These are phyloP conservation scores for Panorpa germanica DNA, from an alignment of 2,888 invertebrate genomes.

Conservation along the genomic window DNA sequence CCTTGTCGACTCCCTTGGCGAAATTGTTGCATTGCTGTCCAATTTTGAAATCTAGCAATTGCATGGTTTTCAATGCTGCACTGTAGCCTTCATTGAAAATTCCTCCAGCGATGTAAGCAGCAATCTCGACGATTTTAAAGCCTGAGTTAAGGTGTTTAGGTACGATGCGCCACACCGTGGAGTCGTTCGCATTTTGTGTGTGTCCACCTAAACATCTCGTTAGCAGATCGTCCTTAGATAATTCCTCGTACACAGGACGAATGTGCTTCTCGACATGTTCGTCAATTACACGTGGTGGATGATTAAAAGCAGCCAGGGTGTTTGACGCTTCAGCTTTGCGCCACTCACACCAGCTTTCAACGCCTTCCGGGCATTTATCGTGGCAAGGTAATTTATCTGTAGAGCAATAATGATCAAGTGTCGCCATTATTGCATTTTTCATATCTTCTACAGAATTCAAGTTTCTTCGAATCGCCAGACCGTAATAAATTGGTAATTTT, in stretches of 20 bases:
- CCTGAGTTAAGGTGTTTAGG: slow-evolving; percentile 13
- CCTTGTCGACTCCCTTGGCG: slow-evolving; percentile 4
- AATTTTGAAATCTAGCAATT: slow-evolving; percentile 2
- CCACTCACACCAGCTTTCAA: slow-evolving; percentile 14
- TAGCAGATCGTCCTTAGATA: slow-evolving; percentile 9
- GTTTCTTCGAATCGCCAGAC: slow-evolving; percentile 13
- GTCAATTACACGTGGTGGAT: slow-evolving; percentile 10
- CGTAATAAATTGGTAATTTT: slow-evolving; percentile 14
- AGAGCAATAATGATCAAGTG: slow-evolving; percentile 13
- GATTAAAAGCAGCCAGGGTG: slow-evolving; percentile 7
- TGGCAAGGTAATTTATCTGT: slow-evolving; percentile 14
- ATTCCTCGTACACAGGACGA: slow-evolving; percentile 10
- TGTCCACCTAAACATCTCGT: slow-evolving; percentile 11
- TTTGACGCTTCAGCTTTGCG: slow-evolving; percentile 10
- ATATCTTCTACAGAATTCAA: slow-evolving; percentile 13
- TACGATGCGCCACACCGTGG: slow-evolving; percentile 12
- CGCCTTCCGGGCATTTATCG: slow-evolving; percentile 14
- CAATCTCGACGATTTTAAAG: slow-evolving; percentile 12
- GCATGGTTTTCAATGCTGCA: slow-evolving; percentile 6
- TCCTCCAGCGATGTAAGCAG: slow-evolving; percentile 9
- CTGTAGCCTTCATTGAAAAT: slow-evolving; percentile 9
- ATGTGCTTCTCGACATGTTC: slow-evolving; percentile 10
- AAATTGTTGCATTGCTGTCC: slow-evolving; percentile 3
- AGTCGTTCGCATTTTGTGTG: slow-evolving; percentile 13
- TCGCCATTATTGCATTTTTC: slow-evolving; percentile 14